Conservation (phyloP, 2,113 vertebrate species). For the Argyrosomus japonicus region DNA sequence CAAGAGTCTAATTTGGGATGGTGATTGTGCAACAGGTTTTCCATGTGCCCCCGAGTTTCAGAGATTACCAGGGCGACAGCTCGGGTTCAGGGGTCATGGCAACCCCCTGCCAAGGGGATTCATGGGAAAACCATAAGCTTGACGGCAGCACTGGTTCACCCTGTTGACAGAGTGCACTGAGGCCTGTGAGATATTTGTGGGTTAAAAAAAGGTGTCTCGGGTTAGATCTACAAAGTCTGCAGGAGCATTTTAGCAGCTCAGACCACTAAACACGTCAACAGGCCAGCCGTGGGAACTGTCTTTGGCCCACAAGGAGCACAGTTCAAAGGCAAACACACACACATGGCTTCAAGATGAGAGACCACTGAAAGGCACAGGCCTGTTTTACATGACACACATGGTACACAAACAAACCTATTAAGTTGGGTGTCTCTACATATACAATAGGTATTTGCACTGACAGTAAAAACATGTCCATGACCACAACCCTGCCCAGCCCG, state of each 20-base stretch:
- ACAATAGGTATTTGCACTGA: slow-evolving; percentile 21
- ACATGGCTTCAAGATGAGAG: slow-evolving; percentile 73
- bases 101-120: slow-evolving; percentile 65
- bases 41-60: slow-evolving; percentile 53
- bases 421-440: slow-evolving; percentile 30
- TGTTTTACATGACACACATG: slow-evolving; percentile 56
- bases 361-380: slow-evolving; percentile 23
- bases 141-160: slow-evolving; percentile 26
- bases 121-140: slow-evolving; percentile 76
- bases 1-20: slow-evolving; percentile 78
- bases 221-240: slow-evolving; percentile 67
- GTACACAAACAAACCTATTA: slow-evolving; percentile 53
- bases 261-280: slow-evolving; percentile 76
- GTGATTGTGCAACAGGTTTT: slow-evolving; percentile 75
- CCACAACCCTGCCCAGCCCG: slow-evolving; percentile 36
- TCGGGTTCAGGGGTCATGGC: slow-evolving; percentile 66
- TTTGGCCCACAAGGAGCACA: slow-evolving; percentile 9
- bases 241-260: slow-evolving; percentile 58
- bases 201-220: slow-evolving; percentile 53
- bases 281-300: slow-evolving; percentile 59
- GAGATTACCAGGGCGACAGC: slow-evolving; percentile 70
- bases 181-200: slow-evolving; percentile 44
- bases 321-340: slow-evolving; percentile 67
- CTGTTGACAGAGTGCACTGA: slow-evolving; percentile 65
- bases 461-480: slow-evolving; percentile 45